Evolutionary conservation across 1,140 invertebrate species (phyloP).

Genomic region (Lordiphosa stackelbergi): DNA sequence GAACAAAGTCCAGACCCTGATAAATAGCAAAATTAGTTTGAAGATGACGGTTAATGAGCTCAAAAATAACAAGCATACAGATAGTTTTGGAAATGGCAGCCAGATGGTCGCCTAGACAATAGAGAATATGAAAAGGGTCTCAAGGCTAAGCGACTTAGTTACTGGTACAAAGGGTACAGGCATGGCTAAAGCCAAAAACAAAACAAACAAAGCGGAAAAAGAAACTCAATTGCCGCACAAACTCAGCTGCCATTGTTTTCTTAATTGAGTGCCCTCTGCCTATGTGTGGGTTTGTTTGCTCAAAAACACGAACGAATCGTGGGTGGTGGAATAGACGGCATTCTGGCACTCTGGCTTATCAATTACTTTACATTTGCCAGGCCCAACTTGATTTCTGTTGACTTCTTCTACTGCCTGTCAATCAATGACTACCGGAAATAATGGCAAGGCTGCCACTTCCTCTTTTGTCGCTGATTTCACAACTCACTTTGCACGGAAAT

Average conservation of each 20-base stretch:
- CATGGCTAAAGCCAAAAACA: slow-evolving; percentile 17
- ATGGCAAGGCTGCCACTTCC: slow-evolving; percentile 38
- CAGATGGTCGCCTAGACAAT: slow-evolving; percentile 35
- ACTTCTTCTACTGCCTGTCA: slow-evolving; percentile 11
- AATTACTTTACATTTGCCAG: slow-evolving; percentile 43
- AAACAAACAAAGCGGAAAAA: slow-evolving; percentile 30
- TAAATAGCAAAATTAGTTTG: slow-evolving; percentile 27
- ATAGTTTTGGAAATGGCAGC: slow-evolving; percentile 4
- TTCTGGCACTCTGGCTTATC: slow-evolving; percentile 34
- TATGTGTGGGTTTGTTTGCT: slow-evolving; percentile 24
- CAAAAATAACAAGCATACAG: slow-evolving; percentile 7
- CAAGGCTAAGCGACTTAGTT: slow-evolving; percentile 34
- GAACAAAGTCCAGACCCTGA: slow-evolving; percentile 22
- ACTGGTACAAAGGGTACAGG: not conserved
- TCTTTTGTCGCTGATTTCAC: slow-evolving; percentile 38
- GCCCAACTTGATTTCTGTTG: slow-evolving; percentile 11
- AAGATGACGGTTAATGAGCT: slow-evolving; percentile 44
- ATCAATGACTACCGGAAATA: slow-evolving; percentile 47
- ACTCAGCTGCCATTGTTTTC: slow-evolving; percentile 46
- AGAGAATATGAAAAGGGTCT: slow-evolving; percentile 14
- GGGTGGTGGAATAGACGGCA: slow-evolving; percentile 5
- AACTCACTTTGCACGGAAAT: slow-evolving; percentile 42
- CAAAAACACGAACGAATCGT: slow-evolving; percentile 7
- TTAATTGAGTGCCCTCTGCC: slow-evolving; percentile 45
- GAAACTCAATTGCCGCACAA: slow-evolving; percentile 49